Evolutionary conservation across 2,888 invertebrate genomes (phyloP).

Genomic region (Leucoma salicis): DNA sequence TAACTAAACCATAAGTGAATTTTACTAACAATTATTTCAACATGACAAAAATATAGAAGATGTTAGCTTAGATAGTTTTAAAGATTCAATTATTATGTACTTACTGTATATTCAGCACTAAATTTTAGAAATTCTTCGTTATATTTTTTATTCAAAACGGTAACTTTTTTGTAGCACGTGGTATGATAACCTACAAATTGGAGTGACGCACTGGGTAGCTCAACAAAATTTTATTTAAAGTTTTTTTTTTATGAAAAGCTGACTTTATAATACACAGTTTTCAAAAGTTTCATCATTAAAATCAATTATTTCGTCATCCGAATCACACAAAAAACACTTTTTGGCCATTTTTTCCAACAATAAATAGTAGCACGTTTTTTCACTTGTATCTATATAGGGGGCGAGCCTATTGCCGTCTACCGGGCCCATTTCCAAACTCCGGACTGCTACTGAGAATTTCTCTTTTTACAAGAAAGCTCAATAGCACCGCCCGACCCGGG

Average conservation of each 20-base stretch:
- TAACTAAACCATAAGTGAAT: slow-evolving; percentile 12
- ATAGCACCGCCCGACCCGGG: no score
- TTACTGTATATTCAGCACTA: slow-evolving; percentile 18
- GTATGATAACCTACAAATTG: slow-evolving; percentile 2
- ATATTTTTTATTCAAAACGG: slow-evolving; percentile 17
- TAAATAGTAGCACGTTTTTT: slow-evolving; percentile 4
- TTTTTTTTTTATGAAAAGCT: slow-evolving; percentile 5
- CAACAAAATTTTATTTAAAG: slow-evolving; percentile 2
- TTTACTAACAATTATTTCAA: no score
- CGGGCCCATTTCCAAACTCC: no score
- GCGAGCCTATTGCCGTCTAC: no score
- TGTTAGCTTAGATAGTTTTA: slow-evolving; percentile 14
- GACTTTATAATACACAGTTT: slow-evolving; percentile 4
- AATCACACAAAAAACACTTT: slow-evolving; percentile 5
- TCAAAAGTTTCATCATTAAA: slow-evolving; percentile 3
- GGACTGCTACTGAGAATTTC: no score
- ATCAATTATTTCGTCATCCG: neutral
- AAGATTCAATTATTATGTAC: slow-evolving; percentile 19
- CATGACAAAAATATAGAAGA: no score
- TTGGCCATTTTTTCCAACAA: slow-evolving; percentile 2
- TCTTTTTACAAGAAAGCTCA: no score
- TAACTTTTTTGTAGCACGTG: slow-evolving; percentile 20
- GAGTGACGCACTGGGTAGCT: slow-evolving; percentile 3
- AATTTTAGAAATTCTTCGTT: slow-evolving; percentile 21
- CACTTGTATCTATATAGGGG: neutral